Conservation (phyloP, 2,797 vertebrate species). For the Austrolebias charrua region DNA sequence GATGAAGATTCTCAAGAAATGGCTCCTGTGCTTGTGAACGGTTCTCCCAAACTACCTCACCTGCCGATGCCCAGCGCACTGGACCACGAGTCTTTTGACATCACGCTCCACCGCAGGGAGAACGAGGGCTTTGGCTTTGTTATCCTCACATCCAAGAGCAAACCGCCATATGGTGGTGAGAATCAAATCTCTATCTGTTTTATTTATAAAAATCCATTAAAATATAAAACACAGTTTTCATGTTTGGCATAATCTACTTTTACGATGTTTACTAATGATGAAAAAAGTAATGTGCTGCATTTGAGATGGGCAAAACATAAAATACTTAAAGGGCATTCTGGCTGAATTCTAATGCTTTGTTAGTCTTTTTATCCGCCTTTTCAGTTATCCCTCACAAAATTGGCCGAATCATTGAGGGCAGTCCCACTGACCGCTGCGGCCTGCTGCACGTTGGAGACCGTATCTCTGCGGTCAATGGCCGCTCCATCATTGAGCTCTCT, state of each 20-base stretch:
- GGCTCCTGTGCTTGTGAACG: constrained; percentile 78
- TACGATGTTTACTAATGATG: background rate
- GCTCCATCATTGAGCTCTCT: constrained; percentile 92
- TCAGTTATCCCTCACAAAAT: constrained; percentile 98
- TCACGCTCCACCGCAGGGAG: constrained; percentile 91
- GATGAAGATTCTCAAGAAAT: constrained; percentile 79
- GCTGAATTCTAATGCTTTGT: background rate
- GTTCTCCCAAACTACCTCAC: constrained; percentile 84
- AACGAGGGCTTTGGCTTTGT: constrained; percentile 97
- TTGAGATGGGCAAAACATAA: background rate
- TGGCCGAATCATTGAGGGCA: constrained; percentile 94
- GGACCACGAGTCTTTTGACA: constrained; percentile 87
- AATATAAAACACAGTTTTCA: too few relatives aligned
- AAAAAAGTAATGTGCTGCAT: too few relatives aligned
- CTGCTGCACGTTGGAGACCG: constrained; percentile 94
- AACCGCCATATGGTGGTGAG: constrained; percentile 92
- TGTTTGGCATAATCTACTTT: background rate
- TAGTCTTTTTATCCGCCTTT: constrained; percentile 25
- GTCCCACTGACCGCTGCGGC: constrained; percentile 93
- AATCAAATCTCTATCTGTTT: background rate
- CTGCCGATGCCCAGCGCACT: constrained; percentile 73
- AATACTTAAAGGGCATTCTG: background rate
- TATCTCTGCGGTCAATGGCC: constrained; percentile 94
- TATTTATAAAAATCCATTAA: background rate
- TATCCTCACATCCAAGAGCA: constrained; percentile 97